These are phyloP conservation scores for Myotis lucifugus DNA, from an alignment of 2,113 vertebrate species.

Conservation along the genomic window DNA sequence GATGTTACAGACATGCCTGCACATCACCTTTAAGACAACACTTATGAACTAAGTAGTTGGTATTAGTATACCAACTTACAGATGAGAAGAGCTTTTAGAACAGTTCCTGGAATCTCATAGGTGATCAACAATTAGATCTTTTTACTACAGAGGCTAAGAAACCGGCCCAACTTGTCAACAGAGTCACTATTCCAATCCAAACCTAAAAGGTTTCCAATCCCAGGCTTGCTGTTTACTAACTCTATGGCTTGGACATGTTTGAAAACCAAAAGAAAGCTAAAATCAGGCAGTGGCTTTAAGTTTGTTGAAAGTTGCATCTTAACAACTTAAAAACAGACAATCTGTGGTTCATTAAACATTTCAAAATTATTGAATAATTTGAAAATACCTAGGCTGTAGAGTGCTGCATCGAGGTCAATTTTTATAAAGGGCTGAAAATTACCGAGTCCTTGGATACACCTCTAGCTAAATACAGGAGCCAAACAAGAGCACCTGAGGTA, in stretches of 20 bases:
- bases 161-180: neutral
- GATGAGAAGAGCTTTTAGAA: neutral
- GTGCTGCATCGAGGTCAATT: neutral
- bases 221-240: neutral
- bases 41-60: neutral
- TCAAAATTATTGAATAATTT: neutral
- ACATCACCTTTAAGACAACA: neutral
- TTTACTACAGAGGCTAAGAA: slow-evolving; percentile 2
- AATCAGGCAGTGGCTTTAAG: neutral
- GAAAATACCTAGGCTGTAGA: neutral
- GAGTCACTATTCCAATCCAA: slow-evolving; percentile 29
- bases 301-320: neutral
- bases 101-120: neutral
- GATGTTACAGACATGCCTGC: neutral
- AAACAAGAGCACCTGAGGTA: neutral
- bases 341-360: neutral
- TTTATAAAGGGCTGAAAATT: neutral
- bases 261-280: slow-evolving; percentile 13
- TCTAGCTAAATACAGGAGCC: neutral
- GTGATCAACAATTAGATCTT: neutral
- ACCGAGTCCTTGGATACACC: neutral
- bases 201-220: neutral
- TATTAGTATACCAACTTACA: neutral
- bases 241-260: neutral
- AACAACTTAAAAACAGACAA: neutral